phyloP scores from a whole-genome alignment of 2,888 invertebrate genomes.

The Thecocarcelia acutangulata region DNA sequence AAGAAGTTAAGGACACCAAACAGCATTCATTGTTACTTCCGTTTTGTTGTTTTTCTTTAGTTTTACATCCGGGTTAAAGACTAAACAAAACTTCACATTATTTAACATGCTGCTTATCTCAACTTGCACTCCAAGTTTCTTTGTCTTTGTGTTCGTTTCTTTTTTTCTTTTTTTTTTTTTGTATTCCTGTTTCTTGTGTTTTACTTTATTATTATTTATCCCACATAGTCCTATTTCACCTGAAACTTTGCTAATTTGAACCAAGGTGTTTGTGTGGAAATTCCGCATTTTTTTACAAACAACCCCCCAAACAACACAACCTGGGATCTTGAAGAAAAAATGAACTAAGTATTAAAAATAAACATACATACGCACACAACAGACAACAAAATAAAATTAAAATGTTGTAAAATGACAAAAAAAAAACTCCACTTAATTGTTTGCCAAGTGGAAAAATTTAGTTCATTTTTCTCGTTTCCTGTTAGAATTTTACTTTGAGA shows the following conservation, averaged over 20 bases:
- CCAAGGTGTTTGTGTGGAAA: not conserved
- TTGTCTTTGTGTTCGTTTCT: not conserved
- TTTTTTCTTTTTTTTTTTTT: slow-evolving; percentile 1
- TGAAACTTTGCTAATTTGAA: slow-evolving; percentile 10
- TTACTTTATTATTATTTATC: not conserved
- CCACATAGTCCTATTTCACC: slow-evolving; percentile 9
- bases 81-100: slow-evolving; percentile 40
- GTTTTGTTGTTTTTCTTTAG: slow-evolving; percentile 21
- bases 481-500: not conserved
- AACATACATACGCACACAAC: not conserved
- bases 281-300: not conserved
- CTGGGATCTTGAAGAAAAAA: not conserved
- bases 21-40: slow-evolving; percentile 2
- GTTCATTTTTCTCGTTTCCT: slow-evolving; percentile 27
- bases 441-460: slow-evolving; percentile 54
- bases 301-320: slow-evolving; percentile 21
- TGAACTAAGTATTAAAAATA: not conserved
- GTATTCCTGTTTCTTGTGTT: not conserved
- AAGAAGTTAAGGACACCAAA: slow-evolving; percentile 4
- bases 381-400: not conserved
- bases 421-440: slow-evolving; percentile 58
- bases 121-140: slow-evolving; percentile 34
- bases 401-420: slow-evolving; percentile 17
- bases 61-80: slow-evolving; percentile 38
- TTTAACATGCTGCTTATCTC: slow-evolving; percentile 51